These are phyloP conservation scores for Microcebus murinus DNA, from an alignment of 2,113 vertebrate species.

Conservation along the genomic window DNA sequence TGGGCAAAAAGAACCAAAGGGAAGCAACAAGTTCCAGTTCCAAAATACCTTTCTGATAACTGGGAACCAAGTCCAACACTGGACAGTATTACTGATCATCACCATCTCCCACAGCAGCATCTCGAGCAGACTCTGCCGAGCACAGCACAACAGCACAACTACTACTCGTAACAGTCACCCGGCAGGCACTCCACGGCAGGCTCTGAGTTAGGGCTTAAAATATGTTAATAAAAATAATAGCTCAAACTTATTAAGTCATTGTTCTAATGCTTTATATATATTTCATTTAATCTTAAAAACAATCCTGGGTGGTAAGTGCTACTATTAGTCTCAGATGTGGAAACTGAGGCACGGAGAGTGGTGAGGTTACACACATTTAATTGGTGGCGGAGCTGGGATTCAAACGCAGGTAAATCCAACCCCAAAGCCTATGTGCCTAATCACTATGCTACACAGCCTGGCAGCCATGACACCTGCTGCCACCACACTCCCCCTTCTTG, in stretches of 20 bases:
- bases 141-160: fast-evolving
- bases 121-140: not conserved
- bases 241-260: not conserved
- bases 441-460: not conserved
- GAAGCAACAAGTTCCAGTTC: not conserved
- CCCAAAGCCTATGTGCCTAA: not conserved
- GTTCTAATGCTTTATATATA: not conserved
- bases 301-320: not conserved
- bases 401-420: not conserved
- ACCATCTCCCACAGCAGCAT: not conserved
- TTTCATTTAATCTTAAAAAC: not conserved
- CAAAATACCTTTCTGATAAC: not conserved
- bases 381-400: fast-evolving
- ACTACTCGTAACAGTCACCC: fast-evolving
- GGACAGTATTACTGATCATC: fast-evolving
- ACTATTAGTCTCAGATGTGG: not conserved
- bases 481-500: not conserved
- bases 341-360: not conserved
- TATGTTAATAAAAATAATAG: not conserved
- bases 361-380: not conserved
- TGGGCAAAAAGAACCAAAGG: not conserved
- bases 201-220: not conserved
- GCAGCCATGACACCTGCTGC: not conserved
- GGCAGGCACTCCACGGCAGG: fast-evolving
- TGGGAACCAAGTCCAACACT: not conserved